A percentile compares a stretch with the other conserved stretches of the same genome.
Conservation (phyloP, 2,113 vertebrate genomes). For the Ibidorhyncha struthersii region DNA sequence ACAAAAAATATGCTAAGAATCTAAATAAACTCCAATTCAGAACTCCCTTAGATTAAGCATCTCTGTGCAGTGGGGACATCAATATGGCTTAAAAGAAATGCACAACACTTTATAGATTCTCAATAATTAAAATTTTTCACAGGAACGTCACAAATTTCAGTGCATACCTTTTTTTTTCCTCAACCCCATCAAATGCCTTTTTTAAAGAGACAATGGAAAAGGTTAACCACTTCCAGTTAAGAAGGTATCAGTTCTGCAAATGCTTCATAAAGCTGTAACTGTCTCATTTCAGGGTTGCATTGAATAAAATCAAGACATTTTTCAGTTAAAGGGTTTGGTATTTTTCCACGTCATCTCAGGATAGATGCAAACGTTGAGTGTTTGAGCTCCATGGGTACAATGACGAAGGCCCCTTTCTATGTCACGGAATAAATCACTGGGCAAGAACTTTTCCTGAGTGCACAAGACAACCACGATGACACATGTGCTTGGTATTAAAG, state of each 20-base stretch:
- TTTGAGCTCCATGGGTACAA: not conserved
- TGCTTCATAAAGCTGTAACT: not conserved
- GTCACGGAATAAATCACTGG: not conserved
- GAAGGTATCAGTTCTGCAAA: not conserved
- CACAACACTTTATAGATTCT: not conserved
- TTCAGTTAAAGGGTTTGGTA: not conserved
- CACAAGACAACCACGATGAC: not conserved
- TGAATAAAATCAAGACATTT: not conserved
- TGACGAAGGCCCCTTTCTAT: not conserved
- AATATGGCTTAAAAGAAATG: not conserved
- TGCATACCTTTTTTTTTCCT: not conserved
- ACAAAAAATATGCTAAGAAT: conserved; percentile 38
- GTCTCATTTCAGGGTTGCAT: not conserved
- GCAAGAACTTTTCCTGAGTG: not conserved
- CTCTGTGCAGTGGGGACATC: not conserved
- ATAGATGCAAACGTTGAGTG: not conserved
- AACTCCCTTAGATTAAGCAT: not conserved
- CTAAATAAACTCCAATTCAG: not conserved
- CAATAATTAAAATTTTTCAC: not conserved
- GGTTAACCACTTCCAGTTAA: not conserved
- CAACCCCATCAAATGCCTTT: not conserved
- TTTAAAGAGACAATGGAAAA: not conserved
- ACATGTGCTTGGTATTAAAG: not conserved
- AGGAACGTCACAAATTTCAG: not conserved
- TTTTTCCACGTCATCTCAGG: not conserved